A percentile compares a stretch with the other conserved stretches of the same genome.
Conservation (phyloP, 1,140 invertebrate species). For the Galendromus occidentalis region DNA sequence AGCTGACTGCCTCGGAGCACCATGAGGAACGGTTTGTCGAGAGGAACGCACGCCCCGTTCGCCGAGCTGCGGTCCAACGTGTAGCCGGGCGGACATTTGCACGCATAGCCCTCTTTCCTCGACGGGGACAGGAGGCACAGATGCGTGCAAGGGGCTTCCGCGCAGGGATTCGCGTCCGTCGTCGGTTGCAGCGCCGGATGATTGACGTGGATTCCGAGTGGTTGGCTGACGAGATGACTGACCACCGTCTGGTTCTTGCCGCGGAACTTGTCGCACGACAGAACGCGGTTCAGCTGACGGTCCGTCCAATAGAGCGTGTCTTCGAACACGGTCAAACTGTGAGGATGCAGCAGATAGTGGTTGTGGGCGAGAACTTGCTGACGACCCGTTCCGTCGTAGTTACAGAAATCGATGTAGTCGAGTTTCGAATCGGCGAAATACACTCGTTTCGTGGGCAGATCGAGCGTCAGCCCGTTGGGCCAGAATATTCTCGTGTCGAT, state of each 20-base stretch:
- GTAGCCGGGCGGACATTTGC: conserved; percentile 76
- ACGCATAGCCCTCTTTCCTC: conserved; percentile 46
- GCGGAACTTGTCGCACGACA: conserved; percentile 73
- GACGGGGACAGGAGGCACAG: conserved; percentile 61
- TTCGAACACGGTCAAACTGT: conserved; percentile 64
- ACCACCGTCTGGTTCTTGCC: conserved; percentile 78
- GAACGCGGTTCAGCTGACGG: conserved; percentile 56
- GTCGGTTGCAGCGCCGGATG: conserved; percentile 73
- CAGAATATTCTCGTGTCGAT: conserved; percentile 93
- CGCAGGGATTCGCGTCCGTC: conserved; percentile 51
- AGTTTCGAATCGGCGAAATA: conserved; percentile 96
- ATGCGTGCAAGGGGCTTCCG: conserved; percentile 56
- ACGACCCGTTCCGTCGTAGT: conserved; percentile 77
- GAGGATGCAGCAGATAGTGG: conserved; percentile 72
- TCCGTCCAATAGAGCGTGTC: conserved; percentile 94
- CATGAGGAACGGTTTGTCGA: conserved; percentile 70
- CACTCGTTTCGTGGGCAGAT: conserved; percentile 73
- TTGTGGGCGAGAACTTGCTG: conserved; percentile 42
- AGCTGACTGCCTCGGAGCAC: conserved; percentile 73
- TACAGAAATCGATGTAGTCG: conserved; percentile 94
- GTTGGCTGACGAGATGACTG: conserved; percentile 79
- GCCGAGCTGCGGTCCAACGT: conserved; percentile 34
- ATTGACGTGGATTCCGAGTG: conserved; percentile 77
- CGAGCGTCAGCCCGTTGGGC: conserved; percentile 88
- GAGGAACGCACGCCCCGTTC: conserved; percentile 55